Evolutionary conservation across 2,888 invertebrate species (phyloP), one percentile per base, ranked within the genome.

Genomic region (Tiphia femorata): DNA sequence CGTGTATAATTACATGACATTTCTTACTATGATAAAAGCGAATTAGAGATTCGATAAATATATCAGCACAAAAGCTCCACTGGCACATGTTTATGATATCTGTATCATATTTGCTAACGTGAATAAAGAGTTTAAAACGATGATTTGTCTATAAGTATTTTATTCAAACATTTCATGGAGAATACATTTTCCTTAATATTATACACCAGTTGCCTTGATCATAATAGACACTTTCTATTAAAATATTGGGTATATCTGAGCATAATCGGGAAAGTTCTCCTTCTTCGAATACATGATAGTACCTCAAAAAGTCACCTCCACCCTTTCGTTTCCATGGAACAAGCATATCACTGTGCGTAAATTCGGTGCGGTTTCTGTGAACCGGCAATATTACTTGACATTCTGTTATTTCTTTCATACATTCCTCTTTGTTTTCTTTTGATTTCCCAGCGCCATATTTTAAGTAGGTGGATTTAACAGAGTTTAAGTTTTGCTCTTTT

Each of bases 151-250:
- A n/a, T n/a, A n/a, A n/a, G n/a, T n/a, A n/a, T n/a, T n/a, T n/a
- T n/a, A n/a, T n/a, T n/a, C n/a, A n/a, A n/a, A n/a, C n/a, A n/a
- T n/a, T n/a, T n/a, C n/a, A n/a, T n/a, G n/a, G n/a, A n/a, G n/a
- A n/a, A n/a, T n/a, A n/a, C n/a, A 33, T 19, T 86, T 92, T 94
- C 78, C 88, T 85, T 75, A 95, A 88, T 67, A 94, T 85, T 25
- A 94, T 88, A 86, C 97, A 97, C 94, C 97, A 97, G 82, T 98
- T 98, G 0, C 98, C 98, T 83, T 98, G 93, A 83, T 98, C 98
- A 76, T 97, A 97, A 83, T 95, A 98, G 72, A 88, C 89, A 21
- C 87, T 85, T 25, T 88, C 79, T 8, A 97, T 84, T 37, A 77
- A 73, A 30, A 92, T 84, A 37, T 83, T 84, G 0, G 84, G 66